A percentile compares a stretch with the other conserved stretches of the same genome.
Conservation (phyloP, 2,113 vertebrate genomes). For the Thermophis baileyi region DNA sequence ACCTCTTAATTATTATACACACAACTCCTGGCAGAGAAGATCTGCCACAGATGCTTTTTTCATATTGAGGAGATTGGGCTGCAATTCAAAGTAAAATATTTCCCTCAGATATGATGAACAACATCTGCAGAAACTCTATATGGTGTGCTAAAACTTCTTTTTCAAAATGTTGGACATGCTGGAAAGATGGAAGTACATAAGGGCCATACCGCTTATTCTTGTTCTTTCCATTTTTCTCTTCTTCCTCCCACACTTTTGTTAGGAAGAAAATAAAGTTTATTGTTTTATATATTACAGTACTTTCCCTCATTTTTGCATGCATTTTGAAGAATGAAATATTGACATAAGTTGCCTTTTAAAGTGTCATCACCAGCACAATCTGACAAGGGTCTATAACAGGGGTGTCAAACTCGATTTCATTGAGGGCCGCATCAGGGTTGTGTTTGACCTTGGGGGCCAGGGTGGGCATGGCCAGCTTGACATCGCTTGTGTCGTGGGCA, state of each 20-base stretch:
- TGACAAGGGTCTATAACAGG: background rate
- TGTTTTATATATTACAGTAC: background rate
- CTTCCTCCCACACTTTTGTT: background rate
- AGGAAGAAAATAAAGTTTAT: background rate
- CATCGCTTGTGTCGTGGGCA: too few relatives aligned
- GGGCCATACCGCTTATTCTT: background rate
- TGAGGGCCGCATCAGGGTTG: too few relatives aligned
- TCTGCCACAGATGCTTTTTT: background rate
- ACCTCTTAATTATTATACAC: background rate
- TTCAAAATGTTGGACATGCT: background rate
- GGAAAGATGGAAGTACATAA: background rate
- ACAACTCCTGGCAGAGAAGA: background rate
- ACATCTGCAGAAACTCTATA: background rate
- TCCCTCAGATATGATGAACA: background rate
- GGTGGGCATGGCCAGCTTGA: too few relatives aligned
- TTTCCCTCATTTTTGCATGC: background rate
- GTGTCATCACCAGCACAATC: background rate
- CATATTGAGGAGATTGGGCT: background rate
- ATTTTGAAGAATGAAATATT: background rate
- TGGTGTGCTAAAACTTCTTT: background rate
- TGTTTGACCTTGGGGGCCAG: too few relatives aligned
- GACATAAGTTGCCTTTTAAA: background rate
- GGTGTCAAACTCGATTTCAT: too few relatives aligned
- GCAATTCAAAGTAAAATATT: background rate
- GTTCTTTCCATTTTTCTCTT: slow-evolving; percentile 11